Percentiles rank a stretch among this genome's conserved stretches.
Evolutionary conservation across 2,797 vertebrate genomes (phyloP).

Genomic region (Gymnopithys bicolor): DNA sequence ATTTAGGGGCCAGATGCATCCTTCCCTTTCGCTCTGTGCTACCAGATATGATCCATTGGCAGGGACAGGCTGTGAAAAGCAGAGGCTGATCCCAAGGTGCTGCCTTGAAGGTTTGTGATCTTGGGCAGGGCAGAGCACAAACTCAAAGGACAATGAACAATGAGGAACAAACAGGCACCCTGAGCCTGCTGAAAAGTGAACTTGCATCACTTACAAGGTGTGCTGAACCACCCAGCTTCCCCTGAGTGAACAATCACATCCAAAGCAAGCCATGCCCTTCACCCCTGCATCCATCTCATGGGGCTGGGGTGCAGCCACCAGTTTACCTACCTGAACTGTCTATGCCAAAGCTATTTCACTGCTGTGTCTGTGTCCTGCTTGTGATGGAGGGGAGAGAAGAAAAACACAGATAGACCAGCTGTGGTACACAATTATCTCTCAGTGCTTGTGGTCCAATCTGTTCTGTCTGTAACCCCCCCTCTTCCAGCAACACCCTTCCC

Average conservation of each 20-base stretch:
- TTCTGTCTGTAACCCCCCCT: background rate
- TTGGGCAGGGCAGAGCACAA: background rate
- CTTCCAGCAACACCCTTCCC: background rate
- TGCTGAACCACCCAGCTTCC: background rate
- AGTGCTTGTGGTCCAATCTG: background rate
- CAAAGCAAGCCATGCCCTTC: background rate
- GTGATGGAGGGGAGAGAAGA: background rate
- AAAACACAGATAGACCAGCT: background rate
- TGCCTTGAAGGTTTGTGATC: rapidly evolving
- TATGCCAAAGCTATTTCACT: background rate
- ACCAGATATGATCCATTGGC: background rate
- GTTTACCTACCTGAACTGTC: background rate
- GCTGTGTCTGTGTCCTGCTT: background rate
- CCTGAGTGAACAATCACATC: background rate
- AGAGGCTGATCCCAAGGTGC: background rate
- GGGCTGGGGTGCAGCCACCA: background rate
- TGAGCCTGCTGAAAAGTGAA: background rate
- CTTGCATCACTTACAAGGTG: background rate
- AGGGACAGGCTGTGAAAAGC: background rate
- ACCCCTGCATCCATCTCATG: rapidly evolving
- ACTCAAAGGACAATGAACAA: background rate
- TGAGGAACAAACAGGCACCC: background rate
- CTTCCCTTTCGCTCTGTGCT: background rate
- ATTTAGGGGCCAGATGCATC: background rate
- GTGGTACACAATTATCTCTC: background rate